Conservation (phyloP, 2,888 invertebrate genomes). For the Rapana venosa region DNA sequence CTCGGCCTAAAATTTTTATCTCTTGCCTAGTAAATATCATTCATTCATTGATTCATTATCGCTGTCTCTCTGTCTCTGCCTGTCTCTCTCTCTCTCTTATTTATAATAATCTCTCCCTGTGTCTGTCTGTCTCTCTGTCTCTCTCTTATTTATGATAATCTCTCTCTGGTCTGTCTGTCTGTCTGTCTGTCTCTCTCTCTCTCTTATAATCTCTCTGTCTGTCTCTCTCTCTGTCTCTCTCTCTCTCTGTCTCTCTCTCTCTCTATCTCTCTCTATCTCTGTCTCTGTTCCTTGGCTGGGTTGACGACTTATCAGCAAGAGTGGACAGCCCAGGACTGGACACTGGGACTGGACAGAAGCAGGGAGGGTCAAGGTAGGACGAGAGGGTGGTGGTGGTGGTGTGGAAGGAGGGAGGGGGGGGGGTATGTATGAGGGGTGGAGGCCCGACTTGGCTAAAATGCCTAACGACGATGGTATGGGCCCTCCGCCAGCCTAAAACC, state of each 20-base stretch:
- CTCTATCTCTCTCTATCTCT: not conserved
- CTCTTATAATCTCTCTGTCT: conserved; percentile 22
- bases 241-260: not conserved
- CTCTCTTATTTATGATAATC: too few species aligned
- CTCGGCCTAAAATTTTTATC: too few species aligned
- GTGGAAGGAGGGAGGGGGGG: too few species aligned
- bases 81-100: not conserved
- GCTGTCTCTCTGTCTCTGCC: not conserved
- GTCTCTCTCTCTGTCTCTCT: conserved; percentile 16
- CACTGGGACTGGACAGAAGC: too few species aligned
- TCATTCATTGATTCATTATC: not conserved
- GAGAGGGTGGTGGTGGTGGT: not conserved
- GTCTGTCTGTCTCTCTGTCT: not conserved
- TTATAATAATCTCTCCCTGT: not conserved
- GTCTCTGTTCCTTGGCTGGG: not conserved
- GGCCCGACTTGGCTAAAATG: not conserved
- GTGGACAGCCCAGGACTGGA: too few species aligned
- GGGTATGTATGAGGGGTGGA: not conserved
- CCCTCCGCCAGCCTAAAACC: not conserved
- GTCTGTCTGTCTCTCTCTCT: conserved; percentile 36
- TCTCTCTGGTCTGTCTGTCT: not conserved
- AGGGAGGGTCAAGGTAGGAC: not conserved
- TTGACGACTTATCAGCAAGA: not conserved
- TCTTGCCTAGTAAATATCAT: not conserved
- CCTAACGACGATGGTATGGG: not conserved